Evolutionary conservation across 2,888 invertebrate species (phyloP).

Genomic region (Agrotis ipsilon): DNA sequence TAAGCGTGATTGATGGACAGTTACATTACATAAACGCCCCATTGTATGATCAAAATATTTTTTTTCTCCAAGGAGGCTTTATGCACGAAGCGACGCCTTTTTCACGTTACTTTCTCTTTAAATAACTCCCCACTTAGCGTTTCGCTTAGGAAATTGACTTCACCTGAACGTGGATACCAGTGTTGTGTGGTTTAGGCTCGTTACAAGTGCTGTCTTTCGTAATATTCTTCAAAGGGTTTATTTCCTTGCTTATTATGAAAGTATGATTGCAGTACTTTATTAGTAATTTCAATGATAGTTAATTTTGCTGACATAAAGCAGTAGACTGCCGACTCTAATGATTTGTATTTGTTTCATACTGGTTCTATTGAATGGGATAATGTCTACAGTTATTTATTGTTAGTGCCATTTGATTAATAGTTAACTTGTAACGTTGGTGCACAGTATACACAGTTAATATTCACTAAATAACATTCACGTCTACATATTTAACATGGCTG

Average conservation of each 20-base stretch:
- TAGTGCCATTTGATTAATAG: slow-evolving; percentile 51
- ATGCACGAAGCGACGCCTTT: slow-evolving; percentile 53
- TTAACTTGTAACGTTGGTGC: slow-evolving; percentile 3
- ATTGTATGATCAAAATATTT: slow-evolving; percentile 71
- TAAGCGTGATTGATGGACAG: slow-evolving; percentile 74
- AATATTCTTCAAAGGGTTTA: slow-evolving; percentile 44
- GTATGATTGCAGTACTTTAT: slow-evolving; percentile 40
- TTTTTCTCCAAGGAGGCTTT: slow-evolving; percentile 61
- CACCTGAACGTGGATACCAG: slow-evolving; percentile 42
- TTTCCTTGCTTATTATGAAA: slow-evolving; percentile 55
- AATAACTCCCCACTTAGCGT: slow-evolving; percentile 39
- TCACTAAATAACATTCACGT: slow-evolving; percentile 17
- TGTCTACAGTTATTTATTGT: slow-evolving; percentile 48
- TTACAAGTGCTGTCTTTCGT: slow-evolving; percentile 47
- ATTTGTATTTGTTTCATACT: slow-evolving; percentile 50
- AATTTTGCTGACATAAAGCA: slow-evolving; percentile 44
- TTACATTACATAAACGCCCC: slow-evolving; percentile 68
- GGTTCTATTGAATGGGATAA: slow-evolving; percentile 48
- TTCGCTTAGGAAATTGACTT: slow-evolving; percentile 54
- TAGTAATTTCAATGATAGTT: slow-evolving; percentile 54
- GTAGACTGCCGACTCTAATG: slow-evolving; percentile 39
- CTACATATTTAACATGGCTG: slow-evolving; percentile 3
- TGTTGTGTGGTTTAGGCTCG: slow-evolving; percentile 54
- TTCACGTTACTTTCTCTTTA: slow-evolving; percentile 55
- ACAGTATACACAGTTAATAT: slow-evolving; percentile 1